These are phyloP conservation scores for Ormia ochracea DNA, from an alignment of 2,888 invertebrate genomes.

Conservation along the genomic window DNA sequence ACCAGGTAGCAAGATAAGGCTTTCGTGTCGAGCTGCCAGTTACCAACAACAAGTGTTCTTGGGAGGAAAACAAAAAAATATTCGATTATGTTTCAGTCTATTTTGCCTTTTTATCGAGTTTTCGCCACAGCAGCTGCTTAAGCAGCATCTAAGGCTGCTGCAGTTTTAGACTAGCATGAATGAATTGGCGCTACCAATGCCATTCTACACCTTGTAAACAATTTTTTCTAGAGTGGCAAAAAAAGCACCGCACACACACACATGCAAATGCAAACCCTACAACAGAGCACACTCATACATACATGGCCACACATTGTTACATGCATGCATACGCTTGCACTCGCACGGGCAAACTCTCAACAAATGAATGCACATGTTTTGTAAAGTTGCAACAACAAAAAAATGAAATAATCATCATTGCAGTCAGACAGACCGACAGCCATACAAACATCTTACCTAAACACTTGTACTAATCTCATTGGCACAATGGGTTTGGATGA, in stretches of 20 bases:
- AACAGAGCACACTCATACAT: constrained; percentile 17
- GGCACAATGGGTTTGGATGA: constrained; percentile 26
- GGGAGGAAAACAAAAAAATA: constrained; percentile 41
- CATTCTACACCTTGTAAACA: constrained; percentile 73
- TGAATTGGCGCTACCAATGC: constrained; percentile 71
- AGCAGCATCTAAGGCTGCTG: constrained; percentile 9
- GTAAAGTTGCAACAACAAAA: background rate
- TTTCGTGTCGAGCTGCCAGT: constrained; percentile 11
- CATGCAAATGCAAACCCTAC: constrained; percentile 16
- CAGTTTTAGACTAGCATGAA: constrained; percentile 63
- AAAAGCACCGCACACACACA: background rate
- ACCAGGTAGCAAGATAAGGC: constrained; percentile 10
- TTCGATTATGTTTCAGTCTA: constrained; percentile 15
- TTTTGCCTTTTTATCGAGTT: background rate
- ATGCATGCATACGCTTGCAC: background rate
- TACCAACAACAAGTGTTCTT: constrained; percentile 57
- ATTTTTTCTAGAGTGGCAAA: background rate
- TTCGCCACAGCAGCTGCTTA: constrained; percentile 23
- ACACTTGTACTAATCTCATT: constrained; percentile 24
- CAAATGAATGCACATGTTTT: constrained; percentile 44
- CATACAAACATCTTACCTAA: constrained; percentile 27
- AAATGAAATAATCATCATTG: constrained; percentile 38
- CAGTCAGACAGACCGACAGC: constrained; percentile 5
- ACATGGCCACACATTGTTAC: constrained; percentile 22
- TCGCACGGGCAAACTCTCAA: background rate